Evolutionary conservation across 2,888 invertebrate species (phyloP).

Genomic region (Limnephilus rhombicus): DNA sequence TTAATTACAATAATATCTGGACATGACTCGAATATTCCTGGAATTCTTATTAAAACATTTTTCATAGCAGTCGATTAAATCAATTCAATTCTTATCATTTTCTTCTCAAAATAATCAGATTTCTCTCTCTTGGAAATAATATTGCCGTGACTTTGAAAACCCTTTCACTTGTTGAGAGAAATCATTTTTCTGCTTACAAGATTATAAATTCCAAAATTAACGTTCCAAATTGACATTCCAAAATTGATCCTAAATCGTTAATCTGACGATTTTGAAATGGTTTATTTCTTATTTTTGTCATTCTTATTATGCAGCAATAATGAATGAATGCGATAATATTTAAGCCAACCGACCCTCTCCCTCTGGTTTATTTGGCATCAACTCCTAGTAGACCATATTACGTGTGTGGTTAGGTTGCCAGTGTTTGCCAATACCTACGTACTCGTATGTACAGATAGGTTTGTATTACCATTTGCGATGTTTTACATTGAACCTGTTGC

Average conservation of each 20-base stretch:
- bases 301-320: too few relatives aligned
- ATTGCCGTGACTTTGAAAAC: neutral
- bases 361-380: neutral
- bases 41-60: slow-evolving; percentile 37
- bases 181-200: neutral
- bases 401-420: too few relatives aligned
- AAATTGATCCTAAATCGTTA: neutral
- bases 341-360: neutral
- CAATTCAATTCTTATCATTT: slow-evolving; percentile 25
- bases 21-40: slow-evolving; percentile 3
- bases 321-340: neutral
- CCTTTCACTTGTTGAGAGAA: neutral
- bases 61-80: slow-evolving; percentile 41
- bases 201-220: neutral
- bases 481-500: neutral
- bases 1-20: slow-evolving; percentile 45
- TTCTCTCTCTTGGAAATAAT: neutral
- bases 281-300: neutral
- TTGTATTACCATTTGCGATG: neutral
- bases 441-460: neutral
- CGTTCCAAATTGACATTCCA: neutral
- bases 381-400: neutral
- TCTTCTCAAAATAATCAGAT: neutral
- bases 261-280: neutral
- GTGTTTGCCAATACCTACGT: neutral